A percentile compares a stretch with the other conserved stretches of the same genome.
These are phyloP conservation scores for Garrulus glandarius DNA, from an alignment of 2,797 vertebrate species.

Conservation along the genomic window DNA sequence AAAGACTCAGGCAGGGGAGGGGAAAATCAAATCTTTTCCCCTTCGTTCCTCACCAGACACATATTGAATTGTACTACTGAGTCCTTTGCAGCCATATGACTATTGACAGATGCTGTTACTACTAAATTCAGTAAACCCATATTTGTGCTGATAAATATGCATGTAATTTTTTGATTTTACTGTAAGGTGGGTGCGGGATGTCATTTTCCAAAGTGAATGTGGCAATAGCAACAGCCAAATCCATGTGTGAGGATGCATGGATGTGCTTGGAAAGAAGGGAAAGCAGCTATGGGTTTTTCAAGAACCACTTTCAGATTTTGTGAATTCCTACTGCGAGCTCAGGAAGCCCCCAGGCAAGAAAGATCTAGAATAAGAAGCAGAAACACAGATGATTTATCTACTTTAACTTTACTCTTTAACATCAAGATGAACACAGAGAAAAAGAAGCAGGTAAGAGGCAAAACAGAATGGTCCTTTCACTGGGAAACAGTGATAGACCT, in stretches of 20 bases:
- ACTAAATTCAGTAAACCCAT: neutral
- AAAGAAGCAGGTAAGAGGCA: neutral
- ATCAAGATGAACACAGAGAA: neutral
- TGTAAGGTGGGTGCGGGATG: neutral
- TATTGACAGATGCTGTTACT: neutral
- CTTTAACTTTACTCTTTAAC: neutral
- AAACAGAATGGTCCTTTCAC: neutral
- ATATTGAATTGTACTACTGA: neutral
- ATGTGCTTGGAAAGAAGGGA: neutral
- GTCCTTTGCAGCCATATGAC: neutral
- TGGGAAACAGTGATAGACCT: neutral
- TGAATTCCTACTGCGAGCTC: neutral
- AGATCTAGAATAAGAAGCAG: neutral
- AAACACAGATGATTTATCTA: neutral
- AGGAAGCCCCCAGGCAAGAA: neutral
- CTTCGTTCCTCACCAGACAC: neutral
- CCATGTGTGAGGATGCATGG: neutral
- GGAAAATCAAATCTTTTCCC: neutral
- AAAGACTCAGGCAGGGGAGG: neutral
- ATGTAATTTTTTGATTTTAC: neutral
- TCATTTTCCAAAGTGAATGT: neutral
- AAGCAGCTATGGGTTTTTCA: neutral
- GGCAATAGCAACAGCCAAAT: neutral
- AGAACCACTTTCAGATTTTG: neutral
- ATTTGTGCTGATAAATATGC: neutral